Evolutionary conservation across 1,140 invertebrate species (phyloP), one percentile per base, ranked within the genome.

Genomic region (Drosophila rufa): DNA sequence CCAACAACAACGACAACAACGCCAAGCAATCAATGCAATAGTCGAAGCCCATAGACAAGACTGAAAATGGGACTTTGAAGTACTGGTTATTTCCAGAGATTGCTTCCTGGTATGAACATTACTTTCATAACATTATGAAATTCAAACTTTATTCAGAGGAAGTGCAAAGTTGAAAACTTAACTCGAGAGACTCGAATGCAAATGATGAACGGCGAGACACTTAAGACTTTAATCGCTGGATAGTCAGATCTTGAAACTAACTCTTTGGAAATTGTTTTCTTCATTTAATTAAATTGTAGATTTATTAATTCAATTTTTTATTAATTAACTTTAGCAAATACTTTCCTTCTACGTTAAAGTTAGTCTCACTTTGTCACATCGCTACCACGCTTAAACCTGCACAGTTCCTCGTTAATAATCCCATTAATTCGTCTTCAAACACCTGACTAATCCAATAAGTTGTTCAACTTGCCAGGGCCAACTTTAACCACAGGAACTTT

Each of bases 361-460:
- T 22, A 4, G 27, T 14, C 3, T 22, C 4, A 19, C 11, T 40
- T 40, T 40, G 2, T 22, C 2, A 19, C 11, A 11, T 15, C 14
- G 2, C 33, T 43, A 1, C 40, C 40, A 8, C 7, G n/a, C 12
- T 11, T 8, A 12, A 25, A 6, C 25, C n/a, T 56, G 5, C 15
- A 33, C 8, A 36, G 17, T 47, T 40, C 14, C 30, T 58, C 5
- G 11, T 17, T 11, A 19, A n/a, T 67, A 69, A 69, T 25, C 66
- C 12, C 38, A 70, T 55, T 69, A 70, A 58, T 30, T 36, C 53
- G 17, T 8, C 33, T 33, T 25, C 36, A 73, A 73, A 73, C 70
- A 73, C 67, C 70, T 73, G 70, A 43, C 55, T 73, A 73, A 60
- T 60, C 70, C 45, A 57, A 73, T 70, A 70, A 70, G 67, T 46